Base-by-base conservation (phyloP, 2,797 vertebrate species). In the Nasua narica region DNA sequence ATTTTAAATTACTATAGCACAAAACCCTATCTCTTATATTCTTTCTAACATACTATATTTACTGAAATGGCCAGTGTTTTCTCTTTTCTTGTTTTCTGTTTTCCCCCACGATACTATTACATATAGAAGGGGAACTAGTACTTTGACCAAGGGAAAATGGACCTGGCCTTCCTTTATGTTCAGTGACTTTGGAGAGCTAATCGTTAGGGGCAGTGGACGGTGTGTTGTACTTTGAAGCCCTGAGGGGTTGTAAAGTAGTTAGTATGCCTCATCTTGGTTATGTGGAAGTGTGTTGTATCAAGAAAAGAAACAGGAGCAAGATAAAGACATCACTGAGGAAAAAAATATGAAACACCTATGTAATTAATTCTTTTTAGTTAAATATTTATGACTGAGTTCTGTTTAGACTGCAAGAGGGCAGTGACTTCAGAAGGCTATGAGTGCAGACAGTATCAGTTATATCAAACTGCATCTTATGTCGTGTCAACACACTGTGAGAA, bases 11-110 rank as follows among this genome's bases (percentile, higher is more conserved):
- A 77, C 79, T 37, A 74, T 7, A 67, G 43, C 13, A 60, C 81
- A 94, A 86, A 67, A 48, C 19, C 4, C 12, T n/a, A 29, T 46
- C 23, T 83, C 93, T 94, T 82, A 13, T 25, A 11, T n/a, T 87
- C 19, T 69, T 79, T 60, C 14, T 83, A 48, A 8, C 16, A 11
- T 14, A 54, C 76, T 35, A n/a, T 58, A 67, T 74, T 91, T 27
- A 32, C 43, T 43, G 25, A 70, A 86, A 65, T 29, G 43, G 27
- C 32, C 54, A 50, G 5, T 37, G 27, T 83, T 78, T 87, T 85
- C 0, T 29, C 52, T 87, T 84, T 65, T 65, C n/a, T 88, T 82
- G 14, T 83, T 77, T 79, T 43, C 32, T 74, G 0, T 48, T 69
- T 35, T 78, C 35, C 60, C 74, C 3, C 3, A 76, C 15, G 32